These are phyloP conservation scores for Crematogaster levior DNA, from an alignment of 2,888 invertebrate genomes.

Conservation along the genomic window DNA sequence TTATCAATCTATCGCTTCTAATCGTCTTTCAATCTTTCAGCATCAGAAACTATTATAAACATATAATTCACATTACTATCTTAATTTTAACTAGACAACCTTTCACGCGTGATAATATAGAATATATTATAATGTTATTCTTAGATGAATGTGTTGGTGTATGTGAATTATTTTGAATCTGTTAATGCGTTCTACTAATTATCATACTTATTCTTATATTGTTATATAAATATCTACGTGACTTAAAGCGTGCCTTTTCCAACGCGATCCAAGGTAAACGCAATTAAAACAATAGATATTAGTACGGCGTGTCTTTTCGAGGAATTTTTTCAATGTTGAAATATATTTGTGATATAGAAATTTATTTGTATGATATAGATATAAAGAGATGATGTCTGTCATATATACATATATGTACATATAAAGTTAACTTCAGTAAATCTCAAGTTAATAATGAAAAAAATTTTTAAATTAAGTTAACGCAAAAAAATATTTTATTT, in stretches of 20 bases:
- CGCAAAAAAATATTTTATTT: neutral
- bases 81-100: constrained; percentile 5
- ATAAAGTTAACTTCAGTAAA: constrained; percentile 8
- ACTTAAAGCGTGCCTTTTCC: constrained; percentile 15
- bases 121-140: neutral
- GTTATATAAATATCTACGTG: constrained; percentile 21
- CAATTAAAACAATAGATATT: neutral
- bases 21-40: neutral
- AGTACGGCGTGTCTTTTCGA: constrained; percentile 14
- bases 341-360: constrained; percentile 24
- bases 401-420: neutral
- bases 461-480: neutral
- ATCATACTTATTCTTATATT: constrained; percentile 29
- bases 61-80: neutral
- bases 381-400: neutral
- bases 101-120: constrained; percentile 7
- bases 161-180: constrained; percentile 11
- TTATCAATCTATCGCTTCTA: constrained; percentile 7
- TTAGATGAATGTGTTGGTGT: neutral
- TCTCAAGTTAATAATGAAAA: neutral
- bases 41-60: neutral
- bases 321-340: constrained; percentile 10
- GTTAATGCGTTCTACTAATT: neutral
- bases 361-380: constrained; percentile 12
- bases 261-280: neutral